Evolutionary conservation across 2,888 invertebrate species (phyloP).

Genomic region (Tridacna crocea): DNA sequence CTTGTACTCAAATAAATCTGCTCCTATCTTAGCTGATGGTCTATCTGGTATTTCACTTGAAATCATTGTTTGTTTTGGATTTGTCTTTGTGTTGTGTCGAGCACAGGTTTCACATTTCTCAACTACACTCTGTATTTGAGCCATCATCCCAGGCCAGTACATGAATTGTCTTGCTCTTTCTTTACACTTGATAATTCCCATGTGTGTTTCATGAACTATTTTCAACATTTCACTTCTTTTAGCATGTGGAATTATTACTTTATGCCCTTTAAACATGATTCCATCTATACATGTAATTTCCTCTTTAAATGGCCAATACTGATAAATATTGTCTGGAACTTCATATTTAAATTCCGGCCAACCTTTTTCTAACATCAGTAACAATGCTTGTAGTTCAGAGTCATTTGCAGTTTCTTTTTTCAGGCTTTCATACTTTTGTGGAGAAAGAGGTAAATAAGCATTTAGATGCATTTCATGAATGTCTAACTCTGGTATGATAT

Average conservation of each 20-base stretch:
- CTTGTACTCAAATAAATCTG: slow-evolving; percentile 38
- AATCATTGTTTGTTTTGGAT: slow-evolving; percentile 21
- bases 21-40: slow-evolving; percentile 36
- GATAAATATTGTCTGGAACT: slow-evolving; percentile 24
- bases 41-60: too few relatives aligned
- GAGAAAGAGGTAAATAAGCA: slow-evolving; percentile 34
- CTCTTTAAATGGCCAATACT: slow-evolving; percentile 49
- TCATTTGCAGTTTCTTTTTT: slow-evolving; percentile 41
- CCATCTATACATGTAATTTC: slow-evolving; percentile 53
- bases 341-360: slow-evolving; percentile 49
- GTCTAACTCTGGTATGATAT: slow-evolving; percentile 24
- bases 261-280: slow-evolving; percentile 42
- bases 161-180: slow-evolving; percentile 27
- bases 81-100: slow-evolving; percentile 26
- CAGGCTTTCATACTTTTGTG: slow-evolving; percentile 27
- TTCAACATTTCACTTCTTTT: slow-evolving; percentile 26
- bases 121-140: slow-evolving; percentile 31
- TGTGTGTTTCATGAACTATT: slow-evolving; percentile 33
- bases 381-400: slow-evolving; percentile 26
- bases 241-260: slow-evolving; percentile 8
- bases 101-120: slow-evolving; percentile 38
- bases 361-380: slow-evolving; percentile 34
- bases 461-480: slow-evolving; percentile 27
- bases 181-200: slow-evolving; percentile 40
- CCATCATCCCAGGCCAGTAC: slow-evolving; percentile 20